phyloP scores from a whole-genome alignment of 2,888 invertebrate genomes.

The Hirudinaria manillensis region DNA sequence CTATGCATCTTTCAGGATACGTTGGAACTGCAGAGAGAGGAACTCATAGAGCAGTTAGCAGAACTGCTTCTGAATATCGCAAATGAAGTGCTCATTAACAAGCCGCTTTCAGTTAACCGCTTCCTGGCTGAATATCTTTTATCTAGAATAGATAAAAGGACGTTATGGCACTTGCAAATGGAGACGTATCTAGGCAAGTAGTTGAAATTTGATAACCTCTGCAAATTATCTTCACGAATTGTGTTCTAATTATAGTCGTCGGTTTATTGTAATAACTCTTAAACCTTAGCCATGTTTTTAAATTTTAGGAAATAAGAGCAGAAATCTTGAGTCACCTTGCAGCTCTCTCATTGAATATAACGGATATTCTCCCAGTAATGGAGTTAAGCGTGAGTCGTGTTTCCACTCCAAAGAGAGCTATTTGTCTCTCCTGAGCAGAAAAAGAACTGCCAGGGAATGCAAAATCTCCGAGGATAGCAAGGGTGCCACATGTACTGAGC shows the following conservation, averaged over 20 bases:
- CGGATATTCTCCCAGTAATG: too few relatives aligned
- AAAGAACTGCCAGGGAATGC: too few relatives aligned
- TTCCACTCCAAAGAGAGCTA: too few relatives aligned
- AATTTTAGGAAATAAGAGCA: background rate
- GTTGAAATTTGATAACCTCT: background rate
- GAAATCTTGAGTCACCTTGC: too few relatives aligned
- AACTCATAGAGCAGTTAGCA: constrained; percentile 11
- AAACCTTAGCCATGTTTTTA: background rate
- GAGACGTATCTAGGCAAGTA: constrained; percentile 1
- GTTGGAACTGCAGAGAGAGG: background rate
- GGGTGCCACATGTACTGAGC: too few relatives aligned
- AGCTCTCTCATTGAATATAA: too few relatives aligned
- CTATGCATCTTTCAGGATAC: too few relatives aligned
- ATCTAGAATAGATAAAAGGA: constrained; percentile 31
- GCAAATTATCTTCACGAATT: background rate
- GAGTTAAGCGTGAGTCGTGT: too few relatives aligned
- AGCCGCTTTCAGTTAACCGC: constrained; percentile 21
- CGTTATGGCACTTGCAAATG: constrained; percentile 30
- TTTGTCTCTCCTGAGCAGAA: too few relatives aligned
- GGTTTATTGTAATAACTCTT: too few relatives aligned
- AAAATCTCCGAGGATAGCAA: too few relatives aligned
- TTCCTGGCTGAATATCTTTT: constrained; percentile 24
- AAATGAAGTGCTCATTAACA: constrained; percentile 31
- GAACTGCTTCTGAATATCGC: constrained; percentile 25
- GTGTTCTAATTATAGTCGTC: too few relatives aligned